Evolutionary conservation across 35 echinoderm and acorn worm genomes (phyloP).

Genomic region (Holothuria glaberrima): DNA sequence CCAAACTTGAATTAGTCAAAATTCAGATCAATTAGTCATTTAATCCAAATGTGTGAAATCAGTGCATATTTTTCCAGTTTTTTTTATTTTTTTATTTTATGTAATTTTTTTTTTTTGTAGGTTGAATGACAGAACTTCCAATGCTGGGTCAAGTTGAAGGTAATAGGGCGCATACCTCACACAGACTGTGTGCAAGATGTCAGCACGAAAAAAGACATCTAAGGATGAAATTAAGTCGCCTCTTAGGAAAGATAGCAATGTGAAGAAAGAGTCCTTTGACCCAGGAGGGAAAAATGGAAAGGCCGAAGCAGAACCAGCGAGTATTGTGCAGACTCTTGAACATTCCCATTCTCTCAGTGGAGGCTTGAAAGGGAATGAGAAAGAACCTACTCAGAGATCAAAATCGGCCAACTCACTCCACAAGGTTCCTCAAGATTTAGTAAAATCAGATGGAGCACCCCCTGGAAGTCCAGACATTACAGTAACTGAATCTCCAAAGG

Average conservation of each 20-base stretch:
- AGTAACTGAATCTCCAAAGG: conserved; percentile 42
- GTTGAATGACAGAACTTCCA: neutral
- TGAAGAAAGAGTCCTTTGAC: conserved; percentile 31
- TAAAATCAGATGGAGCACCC: neutral
- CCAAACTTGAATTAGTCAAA: too few species aligned
- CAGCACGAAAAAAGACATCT: neutral
- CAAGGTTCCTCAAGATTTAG: neutral
- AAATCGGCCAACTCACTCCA: conserved; percentile 23
- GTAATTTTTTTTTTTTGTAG: conserved; percentile 9
- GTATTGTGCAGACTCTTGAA: neutral
- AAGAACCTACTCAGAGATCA: neutral
- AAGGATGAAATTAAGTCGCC: conserved; percentile 13
- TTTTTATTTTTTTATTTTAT: too few species aligned
- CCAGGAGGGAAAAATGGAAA: conserved; percentile 2
- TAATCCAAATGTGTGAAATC: neutral
- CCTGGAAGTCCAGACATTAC: conserved; percentile 17
- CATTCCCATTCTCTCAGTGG: conserved; percentile 8
- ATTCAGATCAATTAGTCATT: too few species aligned
- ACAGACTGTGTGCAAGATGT: neutral
- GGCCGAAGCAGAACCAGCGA: neutral
- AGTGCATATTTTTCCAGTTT: neutral
- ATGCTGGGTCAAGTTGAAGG: conserved; percentile 16
- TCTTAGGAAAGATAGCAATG: neutral
- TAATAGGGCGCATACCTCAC: neutral
- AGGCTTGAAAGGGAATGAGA: neutral